A percentile compares a stretch with the other conserved stretches of the same genome.
Evolutionary conservation across 1,140 invertebrate genomes (phyloP).

Genomic region (Leptopilina boulardi): DNA sequence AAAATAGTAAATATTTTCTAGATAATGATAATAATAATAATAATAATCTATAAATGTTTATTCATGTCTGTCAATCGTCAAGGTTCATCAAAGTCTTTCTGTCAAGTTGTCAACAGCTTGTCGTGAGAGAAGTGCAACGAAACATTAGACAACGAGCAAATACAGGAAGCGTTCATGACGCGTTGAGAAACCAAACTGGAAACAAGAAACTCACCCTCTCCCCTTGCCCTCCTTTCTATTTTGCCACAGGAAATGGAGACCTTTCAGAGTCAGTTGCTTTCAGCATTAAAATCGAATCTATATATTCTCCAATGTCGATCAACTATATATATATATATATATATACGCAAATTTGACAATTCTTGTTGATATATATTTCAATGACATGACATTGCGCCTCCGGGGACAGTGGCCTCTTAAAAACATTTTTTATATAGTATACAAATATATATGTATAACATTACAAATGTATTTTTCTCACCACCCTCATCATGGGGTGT

Average conservation of each 20-base stretch:
- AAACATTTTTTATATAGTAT: neutral
- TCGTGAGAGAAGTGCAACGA: neutral
- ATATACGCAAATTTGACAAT: neutral
- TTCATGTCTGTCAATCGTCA: slow-evolving; percentile 19
- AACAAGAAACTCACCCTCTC: neutral
- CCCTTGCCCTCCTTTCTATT: no score
- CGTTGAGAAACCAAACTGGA: neutral
- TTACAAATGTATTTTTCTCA: slow-evolving; percentile 22
- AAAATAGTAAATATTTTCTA: no score
- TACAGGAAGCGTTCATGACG: slow-evolving; percentile 4
- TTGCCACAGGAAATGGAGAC: neutral
- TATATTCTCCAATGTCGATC: neutral
- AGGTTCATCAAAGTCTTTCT: neutral
- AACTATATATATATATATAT: no score
- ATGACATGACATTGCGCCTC: neutral
- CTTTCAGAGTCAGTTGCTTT: slow-evolving; percentile 19
- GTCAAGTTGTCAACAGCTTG: slow-evolving; percentile 5
- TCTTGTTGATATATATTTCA: slow-evolving; percentile 24
- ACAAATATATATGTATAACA: neutral
- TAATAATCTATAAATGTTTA: neutral
- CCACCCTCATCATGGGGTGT: neutral
- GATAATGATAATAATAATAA: no score
- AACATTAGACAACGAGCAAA: slow-evolving; percentile 26
- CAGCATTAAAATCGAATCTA: neutral
- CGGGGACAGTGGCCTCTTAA: neutral